These are phyloP conservation scores for Branchipolynoe longqiensis DNA, from an alignment of 2,888 invertebrate genomes.

Conservation along the genomic window DNA sequence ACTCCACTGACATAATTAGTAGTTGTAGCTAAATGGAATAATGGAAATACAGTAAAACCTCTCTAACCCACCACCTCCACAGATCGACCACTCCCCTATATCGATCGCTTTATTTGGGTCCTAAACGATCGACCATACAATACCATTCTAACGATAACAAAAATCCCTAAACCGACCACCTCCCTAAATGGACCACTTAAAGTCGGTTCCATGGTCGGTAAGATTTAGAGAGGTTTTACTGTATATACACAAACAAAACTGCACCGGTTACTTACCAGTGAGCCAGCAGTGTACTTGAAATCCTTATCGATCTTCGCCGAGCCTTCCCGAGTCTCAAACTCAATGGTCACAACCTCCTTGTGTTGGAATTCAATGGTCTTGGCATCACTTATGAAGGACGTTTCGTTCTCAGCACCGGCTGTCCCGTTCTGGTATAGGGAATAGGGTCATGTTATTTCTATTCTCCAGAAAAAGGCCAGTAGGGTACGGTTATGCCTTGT, in stretches of 20 bases:
- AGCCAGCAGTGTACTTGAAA: conserved; percentile 74
- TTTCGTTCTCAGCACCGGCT: conserved; percentile 60
- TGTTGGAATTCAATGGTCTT: not conserved
- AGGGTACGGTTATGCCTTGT: no score
- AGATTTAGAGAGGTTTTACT: no score
- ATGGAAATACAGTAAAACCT: not conserved
- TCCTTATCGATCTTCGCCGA: conserved; percentile 78
- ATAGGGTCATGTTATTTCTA: not conserved
- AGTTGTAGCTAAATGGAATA: not conserved
- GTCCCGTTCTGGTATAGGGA: conserved; percentile 25
- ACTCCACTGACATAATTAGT: no score
- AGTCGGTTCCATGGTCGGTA: not conserved
- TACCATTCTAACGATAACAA: no score
- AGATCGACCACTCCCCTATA: no score
- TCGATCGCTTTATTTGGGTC: no score
- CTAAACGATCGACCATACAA: no score
- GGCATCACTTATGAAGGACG: conserved; percentile 55
- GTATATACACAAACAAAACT: not conserved
- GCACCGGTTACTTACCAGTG: conserved; percentile 71
- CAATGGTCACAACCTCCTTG: conserved; percentile 73
- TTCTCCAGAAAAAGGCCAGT: no score
- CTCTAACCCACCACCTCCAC: no score
- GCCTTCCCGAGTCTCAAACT: conserved; percentile 79
- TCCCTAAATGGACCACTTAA: not conserved
- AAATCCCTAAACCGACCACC: no score